Evolutionary conservation across 2,113 vertebrate genomes (phyloP).

Genomic region (Zosterops pallidus): DNA sequence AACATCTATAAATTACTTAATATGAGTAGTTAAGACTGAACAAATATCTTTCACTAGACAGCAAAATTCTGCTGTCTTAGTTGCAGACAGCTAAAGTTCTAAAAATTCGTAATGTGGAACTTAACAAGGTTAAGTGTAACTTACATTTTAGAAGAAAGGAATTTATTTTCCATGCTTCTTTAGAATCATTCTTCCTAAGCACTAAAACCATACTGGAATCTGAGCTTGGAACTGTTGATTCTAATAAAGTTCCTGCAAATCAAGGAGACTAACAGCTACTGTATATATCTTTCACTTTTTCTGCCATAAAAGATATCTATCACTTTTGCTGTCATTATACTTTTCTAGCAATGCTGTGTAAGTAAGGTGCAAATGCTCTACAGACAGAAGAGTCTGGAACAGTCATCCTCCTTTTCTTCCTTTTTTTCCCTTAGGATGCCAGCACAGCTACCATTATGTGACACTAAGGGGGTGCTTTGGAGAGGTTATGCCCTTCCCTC

Average conservation of each 20-base stretch:
- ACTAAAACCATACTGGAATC: constrained; percentile 33
- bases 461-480: neutral
- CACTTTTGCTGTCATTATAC: neutral
- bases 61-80: neutral
- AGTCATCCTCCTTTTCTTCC: neutral
- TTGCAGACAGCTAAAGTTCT: neutral
- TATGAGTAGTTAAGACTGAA: neutral
- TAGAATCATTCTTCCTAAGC: constrained; percentile 27
- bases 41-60: neutral
- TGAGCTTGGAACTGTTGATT: constrained; percentile 6
- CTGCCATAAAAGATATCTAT: neutral
- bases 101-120: neutral
- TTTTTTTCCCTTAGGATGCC: neutral
- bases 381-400: neutral
- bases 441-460: neutral
- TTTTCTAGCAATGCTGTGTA: neutral
- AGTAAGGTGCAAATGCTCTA: neutral
- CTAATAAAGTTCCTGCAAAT: constrained; percentile 47
- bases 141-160: constrained; percentile 1
- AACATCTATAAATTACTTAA: neutral
- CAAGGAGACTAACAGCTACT: constrained; percentile 50
- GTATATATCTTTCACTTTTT: constrained; percentile 6
- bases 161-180: constrained; percentile 19
- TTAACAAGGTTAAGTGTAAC: constrained; percentile 22
- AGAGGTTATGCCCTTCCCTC: neutral